A percentile compares a stretch with the other conserved stretches of the same genome.
These are phyloP conservation scores for Eupristina koningsbergeri DNA, from an alignment of 1,140 invertebrate species.

Conservation along the genomic window DNA sequence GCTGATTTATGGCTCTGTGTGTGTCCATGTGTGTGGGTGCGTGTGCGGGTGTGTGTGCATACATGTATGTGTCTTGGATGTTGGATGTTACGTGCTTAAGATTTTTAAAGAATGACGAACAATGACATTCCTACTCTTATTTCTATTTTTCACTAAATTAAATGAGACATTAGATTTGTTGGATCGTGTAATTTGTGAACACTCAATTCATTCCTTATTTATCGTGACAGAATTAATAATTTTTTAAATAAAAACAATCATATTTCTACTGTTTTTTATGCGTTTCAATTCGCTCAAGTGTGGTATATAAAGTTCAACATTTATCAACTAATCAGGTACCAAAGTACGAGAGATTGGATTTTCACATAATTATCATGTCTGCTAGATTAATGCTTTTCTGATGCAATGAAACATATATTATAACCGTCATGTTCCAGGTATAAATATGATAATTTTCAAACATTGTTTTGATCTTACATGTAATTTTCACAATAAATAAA, in stretches of 20 bases:
- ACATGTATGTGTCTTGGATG: no score
- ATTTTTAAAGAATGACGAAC: conserved; percentile 11
- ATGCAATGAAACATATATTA: not conserved
- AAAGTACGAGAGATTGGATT: not conserved
- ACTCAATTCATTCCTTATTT: not conserved
- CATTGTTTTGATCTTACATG: not conserved
- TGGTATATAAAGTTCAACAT: not conserved
- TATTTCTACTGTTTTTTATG: not conserved
- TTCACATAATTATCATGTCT: not conserved
- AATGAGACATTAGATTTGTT: not conserved
- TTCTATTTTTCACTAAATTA: not conserved
- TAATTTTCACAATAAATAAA: no score
- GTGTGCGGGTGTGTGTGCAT: no score
- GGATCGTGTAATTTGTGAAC: not conserved
- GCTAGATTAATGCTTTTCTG: not conserved
- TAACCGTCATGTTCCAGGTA: not conserved
- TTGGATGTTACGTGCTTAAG: conserved; percentile 53
- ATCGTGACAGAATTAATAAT: not conserved
- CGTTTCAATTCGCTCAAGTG: not conserved
- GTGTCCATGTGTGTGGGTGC: no score
- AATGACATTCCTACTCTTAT: conserved; percentile 9
- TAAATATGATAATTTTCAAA: not conserved
- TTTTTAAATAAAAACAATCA: not conserved
- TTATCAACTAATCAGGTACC: not conserved
- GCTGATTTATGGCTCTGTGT: no score